These are phyloP conservation scores for Cantharis nigra DNA, from an alignment of 2,888 invertebrate genomes.

Conservation along the genomic window DNA sequence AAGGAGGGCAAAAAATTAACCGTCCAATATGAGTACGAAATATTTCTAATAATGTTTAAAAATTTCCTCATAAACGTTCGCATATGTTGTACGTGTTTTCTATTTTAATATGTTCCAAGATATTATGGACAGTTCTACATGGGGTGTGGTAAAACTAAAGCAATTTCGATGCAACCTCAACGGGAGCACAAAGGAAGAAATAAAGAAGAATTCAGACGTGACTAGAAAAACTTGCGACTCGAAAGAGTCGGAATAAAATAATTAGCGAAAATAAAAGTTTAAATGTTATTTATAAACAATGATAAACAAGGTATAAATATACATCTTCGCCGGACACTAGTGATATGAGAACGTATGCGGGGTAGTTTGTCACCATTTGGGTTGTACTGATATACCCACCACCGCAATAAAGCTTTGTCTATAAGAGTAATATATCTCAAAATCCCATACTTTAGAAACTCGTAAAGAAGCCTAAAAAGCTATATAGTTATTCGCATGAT, in stretches of 20 bases:
- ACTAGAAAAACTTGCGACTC: conserved; percentile 32
- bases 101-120: conserved; percentile 24
- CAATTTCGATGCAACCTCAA: conserved; percentile 36
- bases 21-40: neutral
- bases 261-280: neutral
- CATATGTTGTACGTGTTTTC: conserved; percentile 17
- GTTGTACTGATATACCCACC: conserved; percentile 36
- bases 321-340: conserved; percentile 30
- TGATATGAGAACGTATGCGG: conserved; percentile 49
- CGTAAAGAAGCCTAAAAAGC: conserved; percentile 53
- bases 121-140: conserved; percentile 18
- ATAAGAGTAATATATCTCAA: conserved; percentile 53
- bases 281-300: conserved; percentile 2
- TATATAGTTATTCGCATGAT: conserved; percentile 50
- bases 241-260: conserved; percentile 3
- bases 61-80: conserved; percentile 18
- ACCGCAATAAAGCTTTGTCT: conserved; percentile 55
- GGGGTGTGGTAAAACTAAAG: conserved; percentile 28
- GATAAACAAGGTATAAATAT: conserved; percentile 8
- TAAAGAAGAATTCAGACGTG: conserved; percentile 35
- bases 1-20: neutral
- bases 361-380: conserved; percentile 53
- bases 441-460: conserved; percentile 56
- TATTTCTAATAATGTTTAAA: neutral
- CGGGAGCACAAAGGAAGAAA: conserved; percentile 25